Evolutionary conservation across 2,888 invertebrate species (phyloP).

Genomic region (Oligia latruncula): DNA sequence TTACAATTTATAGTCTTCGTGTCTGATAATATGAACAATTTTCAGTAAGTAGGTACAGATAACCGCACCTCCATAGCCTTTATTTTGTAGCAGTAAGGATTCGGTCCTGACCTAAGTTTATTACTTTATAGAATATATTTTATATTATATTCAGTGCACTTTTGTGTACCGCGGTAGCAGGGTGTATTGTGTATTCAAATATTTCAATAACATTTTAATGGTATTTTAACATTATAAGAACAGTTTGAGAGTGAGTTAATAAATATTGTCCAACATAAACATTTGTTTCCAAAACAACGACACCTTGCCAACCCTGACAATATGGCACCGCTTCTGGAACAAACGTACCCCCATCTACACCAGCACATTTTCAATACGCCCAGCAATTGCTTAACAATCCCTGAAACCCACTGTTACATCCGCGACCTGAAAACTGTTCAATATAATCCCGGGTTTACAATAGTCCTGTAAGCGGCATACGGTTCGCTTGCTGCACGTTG

Average conservation of each 20-base stretch:
- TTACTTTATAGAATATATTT: no score
- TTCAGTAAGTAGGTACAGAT: no score
- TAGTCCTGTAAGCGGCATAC: constrained; percentile 8
- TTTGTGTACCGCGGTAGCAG: background rate
- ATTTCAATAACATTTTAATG: background rate
- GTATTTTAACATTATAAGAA: background rate
- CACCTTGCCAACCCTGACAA: background rate
- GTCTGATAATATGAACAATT: no score
- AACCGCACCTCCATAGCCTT: no score
- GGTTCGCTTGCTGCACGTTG: constrained; percentile 23
- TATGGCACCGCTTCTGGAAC: background rate
- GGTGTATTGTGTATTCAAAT: background rate
- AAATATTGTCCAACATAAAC: background rate
- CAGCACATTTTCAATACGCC: background rate
- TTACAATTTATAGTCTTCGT: no score
- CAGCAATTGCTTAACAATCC: constrained; percentile 2
- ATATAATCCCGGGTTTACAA: constrained; percentile 25
- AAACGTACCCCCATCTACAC: background rate
- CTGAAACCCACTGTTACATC: constrained; percentile 1
- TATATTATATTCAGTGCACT: background rate
- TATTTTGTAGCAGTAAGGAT: background rate
- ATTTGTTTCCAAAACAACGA: background rate
- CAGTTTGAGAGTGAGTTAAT: background rate
- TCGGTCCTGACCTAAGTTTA: background rate
- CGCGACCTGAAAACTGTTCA: background rate